These are phyloP conservation scores for Cyclopterus lumpus DNA, from an alignment of 2,797 vertebrate species.

Conservation along the genomic window DNA sequence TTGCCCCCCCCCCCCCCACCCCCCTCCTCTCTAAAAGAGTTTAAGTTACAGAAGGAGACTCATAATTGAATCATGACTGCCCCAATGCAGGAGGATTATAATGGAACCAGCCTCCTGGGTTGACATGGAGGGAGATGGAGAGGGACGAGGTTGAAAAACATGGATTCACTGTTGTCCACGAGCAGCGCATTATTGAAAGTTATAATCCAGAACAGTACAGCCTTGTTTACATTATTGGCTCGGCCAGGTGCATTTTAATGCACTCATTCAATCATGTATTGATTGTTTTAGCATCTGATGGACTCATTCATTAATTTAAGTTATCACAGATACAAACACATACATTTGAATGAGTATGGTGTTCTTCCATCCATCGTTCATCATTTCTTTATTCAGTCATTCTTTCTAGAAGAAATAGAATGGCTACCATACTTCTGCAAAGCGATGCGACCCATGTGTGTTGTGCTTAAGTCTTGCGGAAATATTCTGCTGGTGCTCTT, in stretches of 20 bases:
- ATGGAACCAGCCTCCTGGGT: conserved; percentile 33
- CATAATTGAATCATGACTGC: conserved; percentile 59
- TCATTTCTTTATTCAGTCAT: not conserved
- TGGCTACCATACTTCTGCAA: too few relatives aligned
- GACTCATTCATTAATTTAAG: conserved; percentile 21
- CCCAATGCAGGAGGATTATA: conserved; percentile 31
- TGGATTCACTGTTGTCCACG: conserved; percentile 32
- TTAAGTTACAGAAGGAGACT: conserved; percentile 53
- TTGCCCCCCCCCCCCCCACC: conserved; percentile 7
- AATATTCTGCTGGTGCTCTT: not conserved
- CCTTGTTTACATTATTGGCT: conserved; percentile 31
- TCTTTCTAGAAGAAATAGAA: not conserved
- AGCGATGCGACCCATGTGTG: too few relatives aligned
- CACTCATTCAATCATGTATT: conserved; percentile 30
- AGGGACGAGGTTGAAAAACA: conserved; percentile 28
- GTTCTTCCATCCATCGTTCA: not conserved
- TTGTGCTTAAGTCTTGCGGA: too few relatives aligned
- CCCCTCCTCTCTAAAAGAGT: conserved; percentile 25
- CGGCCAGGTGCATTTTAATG: conserved; percentile 24
- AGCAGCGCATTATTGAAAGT: conserved; percentile 18
- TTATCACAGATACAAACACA: not conserved
- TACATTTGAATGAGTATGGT: not conserved
- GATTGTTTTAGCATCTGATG: conserved; percentile 26
- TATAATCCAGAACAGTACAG: conserved; percentile 1
- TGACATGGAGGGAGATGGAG: conserved; percentile 30